Evolutionary conservation across 23 tunicate genomes (phyloP).

Genomic region (Halocynthia roretzi): DNA sequence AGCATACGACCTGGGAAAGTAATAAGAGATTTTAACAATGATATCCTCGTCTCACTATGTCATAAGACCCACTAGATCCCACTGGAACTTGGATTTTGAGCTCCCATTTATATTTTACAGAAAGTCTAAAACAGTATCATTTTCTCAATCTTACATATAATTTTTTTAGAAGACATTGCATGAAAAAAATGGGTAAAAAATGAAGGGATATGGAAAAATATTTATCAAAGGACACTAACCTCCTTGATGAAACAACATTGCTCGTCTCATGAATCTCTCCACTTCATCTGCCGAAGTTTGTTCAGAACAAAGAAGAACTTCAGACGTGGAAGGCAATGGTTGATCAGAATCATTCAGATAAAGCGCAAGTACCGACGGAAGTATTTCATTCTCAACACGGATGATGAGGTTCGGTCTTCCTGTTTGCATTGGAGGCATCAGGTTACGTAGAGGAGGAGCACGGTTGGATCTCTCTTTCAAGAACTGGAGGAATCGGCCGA

Average conservation of each 20-base stretch:
- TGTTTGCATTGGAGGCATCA: slow-evolving; percentile 15
- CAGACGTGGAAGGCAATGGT: slow-evolving; percentile 56
- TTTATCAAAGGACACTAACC: no score
- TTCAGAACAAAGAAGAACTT: slow-evolving; percentile 62
- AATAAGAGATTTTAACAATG: neutral
- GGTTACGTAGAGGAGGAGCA: neutral
- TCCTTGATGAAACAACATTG: no score
- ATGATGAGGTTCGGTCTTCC: slow-evolving; percentile 52
- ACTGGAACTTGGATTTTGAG: no score
- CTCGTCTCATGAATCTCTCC: slow-evolving; percentile 51
- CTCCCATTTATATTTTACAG: no score
- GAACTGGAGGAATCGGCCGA: slow-evolving; percentile 32
- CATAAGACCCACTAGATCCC: neutral
- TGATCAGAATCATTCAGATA: slow-evolving; percentile 45
- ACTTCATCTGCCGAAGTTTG: slow-evolving; percentile 52
- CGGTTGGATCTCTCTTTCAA: neutral
- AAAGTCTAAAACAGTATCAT: no score
- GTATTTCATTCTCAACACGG: slow-evolving; percentile 40
- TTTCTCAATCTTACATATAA: no score
- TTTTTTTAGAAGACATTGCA: no score
- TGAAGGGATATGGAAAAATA: no score
- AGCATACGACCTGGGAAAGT: slow-evolving; percentile 16
- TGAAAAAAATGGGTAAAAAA: no score
- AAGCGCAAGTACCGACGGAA: slow-evolving; percentile 33
- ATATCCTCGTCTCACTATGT: neutral